Evolutionary conservation across 2,888 invertebrate genomes (phyloP), one percentile per base, ranked within the genome.

Genomic region (Amphipyra berbera): DNA sequence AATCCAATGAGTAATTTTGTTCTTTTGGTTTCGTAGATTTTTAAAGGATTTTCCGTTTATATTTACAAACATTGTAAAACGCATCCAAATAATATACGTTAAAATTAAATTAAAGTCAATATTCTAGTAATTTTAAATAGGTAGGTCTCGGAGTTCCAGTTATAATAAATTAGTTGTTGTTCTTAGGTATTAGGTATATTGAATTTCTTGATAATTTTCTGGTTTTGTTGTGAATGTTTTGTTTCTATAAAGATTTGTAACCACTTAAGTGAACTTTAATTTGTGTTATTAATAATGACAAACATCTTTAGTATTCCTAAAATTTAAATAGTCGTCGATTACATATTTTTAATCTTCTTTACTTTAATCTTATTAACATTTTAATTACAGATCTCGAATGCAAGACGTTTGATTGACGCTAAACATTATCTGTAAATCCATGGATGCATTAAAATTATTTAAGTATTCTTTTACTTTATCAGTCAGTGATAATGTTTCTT

Each of bases 1-100:
- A 82, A 68, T 35, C 55, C 67, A 68, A 73, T 82, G 78, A 83
- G 73, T 78, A 82, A 82, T 61, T 65, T 50, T 49, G 54, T 67
- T 61, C 35, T 67, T 64, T 70, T 65, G 38, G 33, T 55, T 62
- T 49, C 45, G 33, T 68, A 52, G 42, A 61, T 66, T 68, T 58
- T 44, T 52, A 33, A 59, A 55, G 35, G 49, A 52, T 63, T 67
- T 62, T 52, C 48, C 63, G 46, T 50, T 58, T n/a, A 40, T 68
- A 49, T 60, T 63, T 61, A 49, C 55, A 37, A 54, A 61, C 38
- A 60, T 55, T 58, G 30, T 27, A 14, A 45, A 55, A 54, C 3
- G 33, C 4, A 35, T 44, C 13, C 13, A 12, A 14, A 33, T 41
- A 30, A 30, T 30, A 30, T 14, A 42, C 1, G 15, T 3, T 10